Evolutionary conservation across 2,888 invertebrate species (phyloP).

Genomic region (Cheilosia variabilis): DNA sequence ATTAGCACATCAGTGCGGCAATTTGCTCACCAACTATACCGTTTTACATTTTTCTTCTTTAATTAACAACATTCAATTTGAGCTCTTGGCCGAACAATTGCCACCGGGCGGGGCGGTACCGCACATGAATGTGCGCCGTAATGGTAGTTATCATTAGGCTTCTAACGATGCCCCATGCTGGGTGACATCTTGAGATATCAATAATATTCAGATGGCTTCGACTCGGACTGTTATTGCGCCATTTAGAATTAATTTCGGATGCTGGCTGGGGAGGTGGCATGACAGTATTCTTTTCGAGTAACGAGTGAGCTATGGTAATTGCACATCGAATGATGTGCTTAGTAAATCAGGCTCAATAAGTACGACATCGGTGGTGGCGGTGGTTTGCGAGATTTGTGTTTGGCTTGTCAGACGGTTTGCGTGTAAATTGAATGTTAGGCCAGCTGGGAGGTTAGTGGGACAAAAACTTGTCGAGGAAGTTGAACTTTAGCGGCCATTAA

Average conservation of each 20-base stretch:
- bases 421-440: slow-evolving; percentile 73
- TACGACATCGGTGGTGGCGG: slow-evolving; percentile 47
- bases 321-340: slow-evolving; percentile 65
- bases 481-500: slow-evolving; percentile 72
- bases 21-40: slow-evolving; percentile 53
- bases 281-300: slow-evolving; percentile 13
- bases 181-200: slow-evolving; percentile 73
- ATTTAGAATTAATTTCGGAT: slow-evolving; percentile 32
- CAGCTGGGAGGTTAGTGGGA: slow-evolving; percentile 69
- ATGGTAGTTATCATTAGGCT: slow-evolving; percentile 62
- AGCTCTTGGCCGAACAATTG: slow-evolving; percentile 52
- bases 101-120: slow-evolving; percentile 23
- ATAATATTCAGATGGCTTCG: slow-evolving; percentile 56
- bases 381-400: slow-evolving; percentile 50
- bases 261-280: background rate
- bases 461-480: slow-evolving; percentile 70
- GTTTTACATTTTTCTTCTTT: slow-evolving; percentile 47
- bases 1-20: slow-evolving; percentile 59
- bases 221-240: slow-evolving; percentile 54
- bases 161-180: slow-evolving; percentile 59
- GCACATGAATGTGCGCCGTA: slow-evolving; percentile 10
- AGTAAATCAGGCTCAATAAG: slow-evolving; percentile 65
- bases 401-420: slow-evolving; percentile 57
- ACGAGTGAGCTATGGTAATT: slow-evolving; percentile 64
- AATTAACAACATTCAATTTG: slow-evolving; percentile 59